Percentiles rank a stretch among this genome's conserved stretches.
Conservation (phyloP, 1,140 invertebrate genomes). For the Papilio aristodemus region DNA sequence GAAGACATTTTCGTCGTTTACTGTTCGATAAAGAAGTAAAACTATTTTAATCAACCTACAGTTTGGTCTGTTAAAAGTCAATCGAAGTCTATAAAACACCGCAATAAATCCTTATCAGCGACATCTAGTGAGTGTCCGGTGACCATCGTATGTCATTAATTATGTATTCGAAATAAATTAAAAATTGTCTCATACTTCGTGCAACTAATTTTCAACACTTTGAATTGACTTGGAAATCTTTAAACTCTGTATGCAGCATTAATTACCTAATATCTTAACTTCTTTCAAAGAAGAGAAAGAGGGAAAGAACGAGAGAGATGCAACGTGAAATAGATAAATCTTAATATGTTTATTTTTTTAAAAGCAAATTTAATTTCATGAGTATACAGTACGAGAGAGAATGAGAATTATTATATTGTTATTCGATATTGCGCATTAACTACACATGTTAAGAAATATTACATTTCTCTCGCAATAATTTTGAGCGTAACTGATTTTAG, state of each 20-base stretch:
- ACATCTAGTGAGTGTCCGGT: slow-evolving; percentile 2
- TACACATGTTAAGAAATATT: neutral
- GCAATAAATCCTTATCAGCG: slow-evolving; percentile 18
- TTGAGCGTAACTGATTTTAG: slow-evolving; percentile 21
- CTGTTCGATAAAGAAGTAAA: neutral
- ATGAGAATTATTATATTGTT: neutral
- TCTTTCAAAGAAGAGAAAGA: too few species aligned
- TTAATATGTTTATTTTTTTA: too few species aligned
- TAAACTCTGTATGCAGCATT: too few species aligned
- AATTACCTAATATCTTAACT: too few species aligned
- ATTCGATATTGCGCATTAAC: neutral
- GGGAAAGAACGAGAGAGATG: too few species aligned
- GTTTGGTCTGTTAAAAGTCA: neutral
- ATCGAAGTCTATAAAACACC: neutral
- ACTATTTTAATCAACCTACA: slow-evolving; percentile 9
- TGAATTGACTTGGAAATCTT: neutral
- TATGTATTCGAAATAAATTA: slow-evolving; percentile 14
- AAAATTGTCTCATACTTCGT: neutral
- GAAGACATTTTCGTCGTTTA: neutral
- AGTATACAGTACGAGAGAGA: neutral
- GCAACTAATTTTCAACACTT: neutral
- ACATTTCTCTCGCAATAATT: slow-evolving; percentile 10
- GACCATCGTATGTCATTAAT: neutral
- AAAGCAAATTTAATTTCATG: too few species aligned
- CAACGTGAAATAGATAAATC: too few species aligned